These are phyloP conservation scores for Pseudococcus longispinus DNA, from an alignment of 2,888 invertebrate genomes.

Conservation along the genomic window DNA sequence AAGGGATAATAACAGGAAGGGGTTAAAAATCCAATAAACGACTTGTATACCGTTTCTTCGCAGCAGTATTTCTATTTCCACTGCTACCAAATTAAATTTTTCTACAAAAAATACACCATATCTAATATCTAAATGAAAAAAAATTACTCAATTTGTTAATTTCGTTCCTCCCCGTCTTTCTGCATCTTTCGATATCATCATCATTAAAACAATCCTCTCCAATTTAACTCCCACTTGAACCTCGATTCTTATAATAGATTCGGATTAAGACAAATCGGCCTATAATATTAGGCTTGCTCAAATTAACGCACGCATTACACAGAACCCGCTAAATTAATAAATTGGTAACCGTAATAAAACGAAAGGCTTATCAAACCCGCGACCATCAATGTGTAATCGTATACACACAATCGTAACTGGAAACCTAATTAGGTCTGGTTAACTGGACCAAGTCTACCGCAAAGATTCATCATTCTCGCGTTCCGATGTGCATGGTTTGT, in stretches of 20 bases:
- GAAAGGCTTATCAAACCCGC: not conserved
- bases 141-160: not conserved
- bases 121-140: not conserved
- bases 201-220: not conserved
- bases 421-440: not conserved
- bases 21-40: too few relatives aligned
- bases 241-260: conserved; percentile 4
- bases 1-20: too few relatives aligned
- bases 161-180: not conserved
- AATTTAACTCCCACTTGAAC: not conserved
- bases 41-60: too few relatives aligned
- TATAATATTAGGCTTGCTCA: not conserved
- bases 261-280: conserved; percentile 4
- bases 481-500: not conserved
- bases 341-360: not conserved
- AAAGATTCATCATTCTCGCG: not conserved
- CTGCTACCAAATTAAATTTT: too few relatives aligned
- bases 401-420: not conserved
- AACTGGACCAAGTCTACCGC: not conserved
- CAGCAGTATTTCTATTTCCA: too few relatives aligned
- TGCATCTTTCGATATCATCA: not conserved
- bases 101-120: too few relatives aligned
- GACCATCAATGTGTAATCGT: not conserved
- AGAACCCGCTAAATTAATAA: not conserved
- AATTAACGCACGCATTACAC: not conserved